Evolutionary conservation across 2,888 invertebrate genomes (phyloP), one percentile per base, ranked within the genome.

Genomic region (Apamea epomidion): DNA sequence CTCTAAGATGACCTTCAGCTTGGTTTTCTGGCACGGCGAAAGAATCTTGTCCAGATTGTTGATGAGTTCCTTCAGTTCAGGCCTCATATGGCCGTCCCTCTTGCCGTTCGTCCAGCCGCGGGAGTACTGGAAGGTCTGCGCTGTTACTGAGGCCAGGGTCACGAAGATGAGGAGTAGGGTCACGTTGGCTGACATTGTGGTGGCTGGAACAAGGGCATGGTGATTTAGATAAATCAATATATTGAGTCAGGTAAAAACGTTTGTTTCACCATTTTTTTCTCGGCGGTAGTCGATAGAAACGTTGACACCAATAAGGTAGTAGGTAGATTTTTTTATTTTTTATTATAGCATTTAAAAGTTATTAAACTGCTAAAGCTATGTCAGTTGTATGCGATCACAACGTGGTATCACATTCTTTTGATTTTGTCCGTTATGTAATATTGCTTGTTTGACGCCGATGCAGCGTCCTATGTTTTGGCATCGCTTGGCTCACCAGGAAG

Each of bases 71-170:
- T 90, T 92, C 10, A 91, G 76, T 6, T 93, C 93, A 5, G 82
- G 83, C 16, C 90, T 88, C 81, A 90, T 92, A 81, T 93, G 94
- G 0, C 95, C 95, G 74, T 94, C 95, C 0, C 98, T 94, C 90
- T 98, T 98, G 42, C 98, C 98, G 91, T 98, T 98, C 84, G 98
- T 98, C 98, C 98, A 98, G 10, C 98, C 98, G 0, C 98, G 96
- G 65, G 98, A 98, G 94, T 98, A 98, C 91, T 98, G 98, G 95
- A 98, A 98, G 12, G 98, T 98, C 94, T 98, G 98, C 0, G 97
- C 97, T 0, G 97, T 92, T 71, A 96, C 97, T 8, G 95, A 93
- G 0, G 96, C 93, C 67, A 97, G 87, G 32, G 97, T 93, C 87
- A 97, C 93, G 76, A 97, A 90, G 73, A 97, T 89, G 32, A 97